phyloP scores from a whole-genome alignment of 2,888 invertebrate genomes.

The Drosophila eohydei region DNA sequence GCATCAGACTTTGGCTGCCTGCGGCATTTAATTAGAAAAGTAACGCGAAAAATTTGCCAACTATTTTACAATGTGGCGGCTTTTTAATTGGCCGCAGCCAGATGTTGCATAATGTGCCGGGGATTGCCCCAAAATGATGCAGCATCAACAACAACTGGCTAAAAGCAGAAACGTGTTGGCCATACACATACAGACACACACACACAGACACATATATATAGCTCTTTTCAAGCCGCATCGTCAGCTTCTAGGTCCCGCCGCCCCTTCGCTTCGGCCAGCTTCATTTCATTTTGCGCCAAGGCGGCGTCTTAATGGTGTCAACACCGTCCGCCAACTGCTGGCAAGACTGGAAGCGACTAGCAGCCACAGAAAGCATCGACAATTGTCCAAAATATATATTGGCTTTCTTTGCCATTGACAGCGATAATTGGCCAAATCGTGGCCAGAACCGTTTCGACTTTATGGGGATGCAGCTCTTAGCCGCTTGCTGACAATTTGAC shows the following conservation, averaged over 20 bases:
- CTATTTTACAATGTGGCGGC: slow-evolving; percentile 49
- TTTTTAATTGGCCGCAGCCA: slow-evolving; percentile 50
- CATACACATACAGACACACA: not conserved
- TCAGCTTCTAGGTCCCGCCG: slow-evolving; percentile 18
- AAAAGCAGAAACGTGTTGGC: slow-evolving; percentile 57
- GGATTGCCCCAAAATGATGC: slow-evolving; percentile 46
- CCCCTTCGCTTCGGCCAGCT: not conserved
- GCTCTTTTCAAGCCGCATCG: not conserved
- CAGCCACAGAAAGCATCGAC: slow-evolving; percentile 20
- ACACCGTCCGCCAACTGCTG: slow-evolving; percentile 35
- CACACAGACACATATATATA: not conserved
- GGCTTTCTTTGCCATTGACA: slow-evolving; percentile 75
- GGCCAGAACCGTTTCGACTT: slow-evolving; percentile 24
- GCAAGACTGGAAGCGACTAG: slow-evolving; percentile 15
- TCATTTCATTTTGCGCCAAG: not conserved
- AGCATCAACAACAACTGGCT: slow-evolving; percentile 26
- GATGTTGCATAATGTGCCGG: slow-evolving; percentile 44
- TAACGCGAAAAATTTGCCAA: slow-evolving; percentile 30
- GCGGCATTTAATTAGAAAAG: slow-evolving; percentile 48
- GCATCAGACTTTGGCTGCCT: slow-evolving; percentile 25
- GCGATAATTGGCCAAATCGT: slow-evolving; percentile 66
- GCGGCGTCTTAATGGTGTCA: slow-evolving; percentile 70
- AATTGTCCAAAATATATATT: slow-evolving; percentile 67
- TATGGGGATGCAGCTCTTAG: slow-evolving; percentile 26
- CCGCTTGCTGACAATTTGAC: slow-evolving; percentile 37